Percentiles rank a stretch among this genome's conserved stretches.
Evolutionary conservation across 2,888 invertebrate genomes (phyloP).

Genomic region (Caenorhabditis angaria): DNA sequence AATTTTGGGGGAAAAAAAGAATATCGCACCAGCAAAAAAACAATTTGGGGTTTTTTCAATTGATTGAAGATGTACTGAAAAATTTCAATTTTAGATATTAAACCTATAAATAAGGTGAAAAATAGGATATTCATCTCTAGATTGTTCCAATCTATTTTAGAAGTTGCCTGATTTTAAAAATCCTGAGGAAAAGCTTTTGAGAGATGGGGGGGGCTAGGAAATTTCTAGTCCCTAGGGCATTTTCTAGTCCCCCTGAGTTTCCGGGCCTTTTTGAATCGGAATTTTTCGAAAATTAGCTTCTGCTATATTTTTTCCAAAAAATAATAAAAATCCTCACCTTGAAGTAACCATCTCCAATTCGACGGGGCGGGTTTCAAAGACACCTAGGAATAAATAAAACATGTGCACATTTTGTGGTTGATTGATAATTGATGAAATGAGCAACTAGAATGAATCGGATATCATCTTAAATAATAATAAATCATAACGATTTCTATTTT

Average conservation of each 20-base stretch:
- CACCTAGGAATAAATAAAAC: background rate
- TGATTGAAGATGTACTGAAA: slow-evolving; percentile 3
- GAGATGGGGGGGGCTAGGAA: too few species aligned
- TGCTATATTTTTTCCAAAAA: too few species aligned
- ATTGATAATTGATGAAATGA: background rate
- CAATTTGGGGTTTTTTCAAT: background rate
- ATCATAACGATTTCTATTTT: slow-evolving; percentile 30
- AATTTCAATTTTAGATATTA: background rate
- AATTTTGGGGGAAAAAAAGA: background rate
- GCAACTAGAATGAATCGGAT: slow-evolving; percentile 6
- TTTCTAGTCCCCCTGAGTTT: too few species aligned
- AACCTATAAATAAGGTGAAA: too few species aligned
- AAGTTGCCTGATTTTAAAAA: too few species aligned
- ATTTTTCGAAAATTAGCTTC: too few species aligned
- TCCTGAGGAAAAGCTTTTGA: too few species aligned
- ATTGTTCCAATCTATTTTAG: too few species aligned
- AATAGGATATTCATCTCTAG: background rate
- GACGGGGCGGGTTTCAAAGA: background rate
- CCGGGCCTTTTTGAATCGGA: too few species aligned
- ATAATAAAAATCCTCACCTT: background rate
- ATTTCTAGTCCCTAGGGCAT: too few species aligned
- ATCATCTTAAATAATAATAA: background rate
- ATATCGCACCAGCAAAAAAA: slow-evolving; percentile 14
- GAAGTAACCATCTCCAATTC: background rate
- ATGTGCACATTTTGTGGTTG: background rate